A percentile compares a stretch with the other conserved stretches of the same genome.
These are phyloP conservation scores for Benitochromis conjunctus DNA, from an alignment of 2,113 vertebrate genomes.

Conservation along the genomic window DNA sequence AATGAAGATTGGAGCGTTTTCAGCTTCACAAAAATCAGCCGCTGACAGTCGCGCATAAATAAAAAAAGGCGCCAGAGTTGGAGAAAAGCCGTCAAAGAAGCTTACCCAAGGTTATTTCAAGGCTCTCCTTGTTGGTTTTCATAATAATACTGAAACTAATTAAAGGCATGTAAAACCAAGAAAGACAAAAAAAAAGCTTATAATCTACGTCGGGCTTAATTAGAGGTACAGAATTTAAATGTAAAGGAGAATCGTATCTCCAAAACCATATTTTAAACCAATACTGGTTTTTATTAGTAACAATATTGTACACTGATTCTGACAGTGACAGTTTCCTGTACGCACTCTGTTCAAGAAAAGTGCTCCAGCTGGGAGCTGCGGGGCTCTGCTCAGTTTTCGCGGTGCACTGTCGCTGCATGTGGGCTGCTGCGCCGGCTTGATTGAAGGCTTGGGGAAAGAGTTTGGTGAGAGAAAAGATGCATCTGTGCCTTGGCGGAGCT, in stretches of 20 bases:
- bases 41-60: neutral
- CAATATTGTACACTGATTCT: neutral
- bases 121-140: neutral
- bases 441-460: slow-evolving; percentile 12
- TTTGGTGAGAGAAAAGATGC: neutral
- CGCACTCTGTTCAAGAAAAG: neutral
- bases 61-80: neutral
- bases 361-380: neutral
- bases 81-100: neutral
- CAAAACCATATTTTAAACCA: neutral
- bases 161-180: neutral
- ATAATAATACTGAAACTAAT: neutral
- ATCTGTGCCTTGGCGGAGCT: neutral
- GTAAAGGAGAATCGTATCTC: neutral
- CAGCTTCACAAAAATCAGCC: neutral
- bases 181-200: neutral
- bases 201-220: neutral
- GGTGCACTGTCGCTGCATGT: neutral
- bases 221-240: neutral
- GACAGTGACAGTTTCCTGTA: neutral
- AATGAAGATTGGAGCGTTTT: neutral
- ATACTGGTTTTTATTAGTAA: neutral
- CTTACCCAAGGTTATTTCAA: neutral
- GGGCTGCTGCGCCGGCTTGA: neutral
- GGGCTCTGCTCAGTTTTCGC: neutral